These are phyloP conservation scores for Sebastes schlegelii DNA, from an alignment of 2,113 vertebrate genomes.

Conservation along the genomic window DNA sequence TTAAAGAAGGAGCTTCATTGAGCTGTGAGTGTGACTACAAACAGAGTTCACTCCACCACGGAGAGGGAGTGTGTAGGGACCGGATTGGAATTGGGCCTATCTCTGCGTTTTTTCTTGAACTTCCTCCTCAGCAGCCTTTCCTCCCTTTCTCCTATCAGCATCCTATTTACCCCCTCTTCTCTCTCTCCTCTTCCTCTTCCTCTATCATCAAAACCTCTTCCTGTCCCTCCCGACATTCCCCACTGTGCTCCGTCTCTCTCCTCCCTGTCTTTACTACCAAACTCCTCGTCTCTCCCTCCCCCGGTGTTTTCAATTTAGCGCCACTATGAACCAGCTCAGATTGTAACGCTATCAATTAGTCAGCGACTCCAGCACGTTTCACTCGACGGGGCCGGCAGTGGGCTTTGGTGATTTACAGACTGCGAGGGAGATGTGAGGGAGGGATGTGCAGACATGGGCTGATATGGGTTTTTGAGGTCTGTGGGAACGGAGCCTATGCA, in stretches of 20 bases:
- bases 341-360: slow-evolving; percentile 84
- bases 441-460: slow-evolving; percentile 69
- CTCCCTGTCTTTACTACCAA: slow-evolving; percentile 57
- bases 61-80: too few relatives aligned
- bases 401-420: slow-evolving; percentile 78
- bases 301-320: slow-evolving; percentile 80
- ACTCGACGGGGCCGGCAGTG: slow-evolving; percentile 69
- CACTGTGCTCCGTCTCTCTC: slow-evolving; percentile 33
- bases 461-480: slow-evolving; percentile 64
- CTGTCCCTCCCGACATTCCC: slow-evolving; percentile 28
- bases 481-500: slow-evolving; percentile 64
- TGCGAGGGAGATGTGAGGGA: slow-evolving; percentile 76
- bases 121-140: slow-evolving; percentile 22
- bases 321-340: slow-evolving; percentile 72
- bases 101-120: slow-evolving; percentile 31
- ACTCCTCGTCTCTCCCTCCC: slow-evolving; percentile 69
- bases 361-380: slow-evolving; percentile 74
- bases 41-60: too few relatives aligned
- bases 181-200: slow-evolving; percentile 11
- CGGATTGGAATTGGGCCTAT: not conserved
- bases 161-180: slow-evolving; percentile 26
- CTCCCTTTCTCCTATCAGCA: slow-evolving; percentile 34
- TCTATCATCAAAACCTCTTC: slow-evolving; percentile 48
- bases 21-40: too few relatives aligned
- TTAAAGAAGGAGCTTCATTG: too few relatives aligned